Conservation (phyloP, 2,797 vertebrate genomes). For the Pseudomugil gertrudae region DNA sequence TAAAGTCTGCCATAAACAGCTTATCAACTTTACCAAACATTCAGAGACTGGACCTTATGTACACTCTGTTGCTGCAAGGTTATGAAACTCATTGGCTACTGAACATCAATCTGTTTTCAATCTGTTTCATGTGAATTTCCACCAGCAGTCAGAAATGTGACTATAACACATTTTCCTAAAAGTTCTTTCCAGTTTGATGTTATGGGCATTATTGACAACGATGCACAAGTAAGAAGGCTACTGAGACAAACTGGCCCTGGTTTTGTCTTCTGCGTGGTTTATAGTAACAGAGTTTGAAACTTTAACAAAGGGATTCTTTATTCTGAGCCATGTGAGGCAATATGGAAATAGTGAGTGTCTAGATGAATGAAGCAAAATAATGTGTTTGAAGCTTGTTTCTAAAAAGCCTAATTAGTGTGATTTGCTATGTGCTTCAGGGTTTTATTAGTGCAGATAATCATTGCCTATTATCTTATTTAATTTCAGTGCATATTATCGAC, state of each 20-base stretch:
- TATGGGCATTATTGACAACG: conserved; percentile 51
- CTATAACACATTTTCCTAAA: conserved; percentile 41
- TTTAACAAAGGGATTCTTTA: neutral
- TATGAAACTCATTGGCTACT: conserved; percentile 68
- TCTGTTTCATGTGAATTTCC: conserved; percentile 51
- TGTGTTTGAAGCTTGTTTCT: neutral
- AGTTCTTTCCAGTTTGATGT: conserved; percentile 35
- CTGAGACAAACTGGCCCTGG: conserved; percentile 8
- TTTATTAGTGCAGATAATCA: neutral
- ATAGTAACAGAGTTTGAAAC: conserved; percentile 7
- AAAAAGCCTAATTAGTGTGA: neutral
- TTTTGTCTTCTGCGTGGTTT: conserved; percentile 26
- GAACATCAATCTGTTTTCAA: conserved; percentile 69
- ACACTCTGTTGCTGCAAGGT: conserved; percentile 40
- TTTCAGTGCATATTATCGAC: neutral
- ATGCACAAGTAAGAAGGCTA: conserved; percentile 13
- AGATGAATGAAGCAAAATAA: conserved; percentile 5
- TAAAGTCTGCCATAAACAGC: conserved; percentile 28
- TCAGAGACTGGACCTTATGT: conserved; percentile 34
- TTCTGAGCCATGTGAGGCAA: conserved; percentile 15
- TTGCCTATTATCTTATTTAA: neutral
- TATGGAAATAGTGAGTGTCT: conserved; percentile 36
- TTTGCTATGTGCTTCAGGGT: neutral
- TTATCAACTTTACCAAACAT: conserved; percentile 10
- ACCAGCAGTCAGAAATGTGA: conserved; percentile 57